Evolutionary conservation across 2,113 vertebrate species (phyloP).

Genomic region (Emydura subglobosa): DNA sequence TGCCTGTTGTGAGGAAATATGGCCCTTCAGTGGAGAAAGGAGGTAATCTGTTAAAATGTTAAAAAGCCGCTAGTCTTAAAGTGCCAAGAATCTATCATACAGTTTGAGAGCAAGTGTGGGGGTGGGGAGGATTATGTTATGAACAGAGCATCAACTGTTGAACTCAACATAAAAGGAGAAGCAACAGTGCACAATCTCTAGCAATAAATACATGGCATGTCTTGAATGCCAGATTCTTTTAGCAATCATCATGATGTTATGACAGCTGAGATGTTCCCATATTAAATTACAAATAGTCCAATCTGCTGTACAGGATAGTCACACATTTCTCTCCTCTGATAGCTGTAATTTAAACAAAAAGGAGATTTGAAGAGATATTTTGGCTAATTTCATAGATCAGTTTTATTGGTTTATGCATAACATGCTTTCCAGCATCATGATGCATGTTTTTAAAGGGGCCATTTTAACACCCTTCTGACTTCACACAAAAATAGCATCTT

Average conservation of each 20-base stretch:
- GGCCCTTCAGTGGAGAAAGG: not conserved
- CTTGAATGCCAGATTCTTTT: constrained; percentile 30
- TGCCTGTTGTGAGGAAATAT: not conserved
- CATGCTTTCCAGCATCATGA: not conserved
- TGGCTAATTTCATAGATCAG: not conserved
- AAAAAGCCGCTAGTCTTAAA: not conserved
- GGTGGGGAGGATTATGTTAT: not conserved
- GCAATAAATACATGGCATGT: constrained; percentile 22
- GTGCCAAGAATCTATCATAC: not conserved
- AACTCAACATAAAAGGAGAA: not conserved
- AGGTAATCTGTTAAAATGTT: not conserved
- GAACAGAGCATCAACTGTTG: not conserved
- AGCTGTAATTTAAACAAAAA: not conserved
- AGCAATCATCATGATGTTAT: constrained; percentile 40
- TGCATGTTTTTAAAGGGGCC: not conserved
- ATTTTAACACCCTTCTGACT: not conserved
- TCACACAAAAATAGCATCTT: not conserved
- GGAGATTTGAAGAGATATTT: not conserved
- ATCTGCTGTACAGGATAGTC: not conserved
- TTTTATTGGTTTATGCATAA: not conserved
- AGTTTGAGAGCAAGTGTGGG: not conserved
- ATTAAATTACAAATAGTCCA: constrained; percentile 62
- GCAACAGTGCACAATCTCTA: not conserved
- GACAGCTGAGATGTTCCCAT: constrained; percentile 62
- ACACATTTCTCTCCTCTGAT: not conserved